phyloP scores from a whole-genome alignment of 1,140 invertebrate genomes.

The Anoplolepis gracilipes region DNA sequence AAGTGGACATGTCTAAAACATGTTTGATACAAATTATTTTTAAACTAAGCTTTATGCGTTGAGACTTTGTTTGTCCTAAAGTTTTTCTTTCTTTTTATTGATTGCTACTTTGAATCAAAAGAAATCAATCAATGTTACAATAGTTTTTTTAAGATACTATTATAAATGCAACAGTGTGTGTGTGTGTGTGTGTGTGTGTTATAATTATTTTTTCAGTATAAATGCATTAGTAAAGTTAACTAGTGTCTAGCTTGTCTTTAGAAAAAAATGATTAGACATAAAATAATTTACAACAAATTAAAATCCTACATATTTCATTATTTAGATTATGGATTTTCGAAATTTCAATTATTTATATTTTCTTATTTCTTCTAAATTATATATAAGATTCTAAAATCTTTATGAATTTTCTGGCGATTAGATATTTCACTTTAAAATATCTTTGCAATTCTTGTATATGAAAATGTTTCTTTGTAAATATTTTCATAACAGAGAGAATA shows the following conservation, averaged over 20 bases:
- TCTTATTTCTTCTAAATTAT: conserved; percentile 3
- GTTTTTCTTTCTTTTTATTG: background rate
- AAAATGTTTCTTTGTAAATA: conserved; percentile 3
- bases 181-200: background rate
- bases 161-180: background rate
- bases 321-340: background rate
- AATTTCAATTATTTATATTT: conserved; percentile 20
- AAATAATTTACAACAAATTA: background rate
- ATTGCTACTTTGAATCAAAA: conserved; percentile 5
- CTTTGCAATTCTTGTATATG: background rate
- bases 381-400: background rate
- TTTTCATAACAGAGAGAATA: background rate
- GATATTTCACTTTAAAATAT: background rate
- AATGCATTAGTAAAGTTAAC: background rate
- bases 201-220: background rate
- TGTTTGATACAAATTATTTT: background rate
- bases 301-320: background rate
- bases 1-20: background rate
- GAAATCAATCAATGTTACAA: background rate
- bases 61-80: background rate
- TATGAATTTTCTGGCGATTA: background rate
- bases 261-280: background rate
- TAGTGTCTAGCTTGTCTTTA: background rate
- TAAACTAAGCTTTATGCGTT: background rate
- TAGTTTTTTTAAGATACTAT: conserved; percentile 17